Base-by-base conservation (phyloP, 2,888 invertebrate genomes). In the Habrosyne pyritoides region DNA sequence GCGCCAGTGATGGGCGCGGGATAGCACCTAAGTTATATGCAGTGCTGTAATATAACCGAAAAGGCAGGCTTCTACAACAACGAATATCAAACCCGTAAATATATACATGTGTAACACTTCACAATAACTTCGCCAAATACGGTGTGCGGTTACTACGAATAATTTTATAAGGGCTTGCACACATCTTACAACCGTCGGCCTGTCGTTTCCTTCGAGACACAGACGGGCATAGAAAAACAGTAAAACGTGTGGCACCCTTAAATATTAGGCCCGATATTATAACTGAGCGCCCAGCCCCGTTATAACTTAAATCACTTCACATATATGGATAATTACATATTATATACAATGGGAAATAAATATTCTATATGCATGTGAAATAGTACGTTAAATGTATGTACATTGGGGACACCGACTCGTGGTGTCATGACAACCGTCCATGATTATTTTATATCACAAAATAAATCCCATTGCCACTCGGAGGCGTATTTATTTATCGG, bases 271-370 rank as follows among this genome's bases (percentile, higher is more conserved):
- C 69, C 53, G 53, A 57, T 30, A 22, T 50, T 49, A 52, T 46
- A n/a, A 47, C 61, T 63, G 65, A 60, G 66, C 77, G 71, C 77
- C 75, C 74, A 57, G 51, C 66, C 75, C 68, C 73, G 67, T 70
- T 62, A 66, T 59, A 63, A 53, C 71, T 51, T 52, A 56, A 55
- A 21, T 10, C 54, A 63, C 59, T 55, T 52, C 57, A 54, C 57
- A 59, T 54, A 50, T 52, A 54, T 53, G 63, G 64, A 53, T 69
- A 74, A 87, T 86, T 87, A 86, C 84, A 89, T 89, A 89, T 87
- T 91, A 91, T 91, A 89, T 91, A 91, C 91, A 91, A 87, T 83
- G 85, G 84, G 87, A 89, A 90, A 91, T 89, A 91, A 89, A 91
- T 91, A 89, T 76, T 76, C 73, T 83, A 84, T 82, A 84, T 79